Conservation (phyloP, 2,888 invertebrate genomes). For the Malachius bipustulatus region DNA sequence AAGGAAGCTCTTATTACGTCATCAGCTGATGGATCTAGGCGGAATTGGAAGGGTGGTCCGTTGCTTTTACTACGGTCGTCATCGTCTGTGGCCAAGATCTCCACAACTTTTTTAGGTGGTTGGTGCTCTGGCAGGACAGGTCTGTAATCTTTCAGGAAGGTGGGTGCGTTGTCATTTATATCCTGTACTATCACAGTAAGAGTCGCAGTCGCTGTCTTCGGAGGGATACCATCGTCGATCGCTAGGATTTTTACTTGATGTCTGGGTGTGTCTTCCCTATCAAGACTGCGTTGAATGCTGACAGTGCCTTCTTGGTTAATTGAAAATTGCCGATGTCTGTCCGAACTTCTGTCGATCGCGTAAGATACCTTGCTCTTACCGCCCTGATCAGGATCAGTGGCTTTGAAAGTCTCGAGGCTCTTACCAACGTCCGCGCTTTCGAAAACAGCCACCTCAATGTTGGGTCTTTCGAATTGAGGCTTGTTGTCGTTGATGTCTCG, state of each 20-base stretch:
- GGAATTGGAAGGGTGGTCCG: conserved; percentile 92
- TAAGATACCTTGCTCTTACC: conserved; percentile 86
- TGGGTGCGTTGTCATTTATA: conserved; percentile 90
- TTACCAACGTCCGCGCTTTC: conserved; percentile 90
- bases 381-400: conserved; percentile 92
- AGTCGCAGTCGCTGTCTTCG: conserved; percentile 87
- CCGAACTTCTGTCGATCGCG: conserved; percentile 84
- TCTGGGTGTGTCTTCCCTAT: conserved; percentile 87
- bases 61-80: conserved; percentile 90
- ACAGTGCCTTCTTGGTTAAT: conserved; percentile 93
- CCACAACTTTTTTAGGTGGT: conserved; percentile 81
- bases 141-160: conserved; percentile 83
- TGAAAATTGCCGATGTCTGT: conserved; percentile 84
- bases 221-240: conserved; percentile 87
- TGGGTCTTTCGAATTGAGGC: conserved; percentile 86
- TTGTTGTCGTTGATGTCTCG: conserved; percentile 96
- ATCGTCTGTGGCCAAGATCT: conserved; percentile 86
- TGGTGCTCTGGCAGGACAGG: conserved; percentile 90
- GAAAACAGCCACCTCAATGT: conserved; percentile 82
- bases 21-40: conserved; percentile 86
- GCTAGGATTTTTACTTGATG: conserved; percentile 95
- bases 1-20: conserved; percentile 89
- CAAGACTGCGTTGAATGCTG: conserved; percentile 82
- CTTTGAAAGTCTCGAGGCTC: conserved; percentile 84
- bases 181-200: conserved; percentile 90